A percentile compares a stretch with the other conserved stretches of the same genome.
phyloP scores from a whole-genome alignment of 1,140 invertebrate species.

The Lepidotrigona ventralis region DNA sequence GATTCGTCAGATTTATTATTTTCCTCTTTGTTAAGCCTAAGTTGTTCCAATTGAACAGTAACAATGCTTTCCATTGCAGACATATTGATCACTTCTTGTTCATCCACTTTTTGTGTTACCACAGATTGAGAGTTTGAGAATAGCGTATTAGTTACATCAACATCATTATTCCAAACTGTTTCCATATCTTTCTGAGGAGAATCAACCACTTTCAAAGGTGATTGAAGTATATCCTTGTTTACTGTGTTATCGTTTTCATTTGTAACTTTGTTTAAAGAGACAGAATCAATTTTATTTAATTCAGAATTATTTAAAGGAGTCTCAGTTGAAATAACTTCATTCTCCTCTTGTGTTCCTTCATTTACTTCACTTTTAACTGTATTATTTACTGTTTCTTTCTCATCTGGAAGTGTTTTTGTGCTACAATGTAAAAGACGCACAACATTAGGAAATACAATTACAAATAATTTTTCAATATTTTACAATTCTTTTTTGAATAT shows the following conservation, averaged over 20 bases:
- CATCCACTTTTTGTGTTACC: conserved; percentile 26
- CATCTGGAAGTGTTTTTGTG: conserved; percentile 3
- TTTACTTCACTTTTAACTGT: conserved; percentile 2
- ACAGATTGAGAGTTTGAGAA: conserved; percentile 41
- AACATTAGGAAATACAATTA: neutral
- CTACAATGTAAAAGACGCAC: conserved; percentile 30
- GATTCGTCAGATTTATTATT: conserved; percentile 13
- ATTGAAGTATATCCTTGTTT: neutral
- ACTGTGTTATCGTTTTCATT: neutral
- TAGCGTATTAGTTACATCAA: conserved; percentile 27
- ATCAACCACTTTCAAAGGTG: neutral
- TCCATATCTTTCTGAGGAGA: conserved; percentile 16
- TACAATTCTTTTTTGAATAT: neutral
- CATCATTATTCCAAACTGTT: conserved; percentile 50
- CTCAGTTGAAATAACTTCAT: conserved; percentile 2
- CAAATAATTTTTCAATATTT: neutral
- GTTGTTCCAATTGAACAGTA: conserved; percentile 52
- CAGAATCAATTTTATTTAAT: neutral
- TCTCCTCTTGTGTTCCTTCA: conserved; percentile 8
- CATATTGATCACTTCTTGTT: conserved; percentile 32
- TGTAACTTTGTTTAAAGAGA: conserved; percentile 4
- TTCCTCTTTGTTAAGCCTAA: conserved; percentile 28
- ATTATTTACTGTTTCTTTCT: neutral
- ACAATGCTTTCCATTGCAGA: conserved; percentile 54
- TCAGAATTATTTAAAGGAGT: neutral